Conservation (phyloP, 1,140 invertebrate genomes). For the Lanistes nyassanus region DNA sequence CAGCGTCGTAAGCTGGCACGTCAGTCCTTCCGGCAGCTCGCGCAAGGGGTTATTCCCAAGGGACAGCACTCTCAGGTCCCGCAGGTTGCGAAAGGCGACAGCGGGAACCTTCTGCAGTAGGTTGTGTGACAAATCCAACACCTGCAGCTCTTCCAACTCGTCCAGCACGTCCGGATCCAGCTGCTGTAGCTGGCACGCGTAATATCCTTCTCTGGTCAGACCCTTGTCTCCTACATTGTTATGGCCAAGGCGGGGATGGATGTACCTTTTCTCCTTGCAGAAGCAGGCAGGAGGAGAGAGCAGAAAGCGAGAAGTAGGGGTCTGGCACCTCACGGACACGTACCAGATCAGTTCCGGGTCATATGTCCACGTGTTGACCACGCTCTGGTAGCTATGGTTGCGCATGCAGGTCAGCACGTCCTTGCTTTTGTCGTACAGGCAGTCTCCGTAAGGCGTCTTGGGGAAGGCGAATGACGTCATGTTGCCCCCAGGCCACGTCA, state of each 20-base stretch:
- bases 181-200: constrained; percentile 14
- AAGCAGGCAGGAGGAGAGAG: constrained; percentile 1
- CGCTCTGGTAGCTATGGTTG: constrained; percentile 26
- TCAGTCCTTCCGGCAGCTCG: constrained; percentile 1
- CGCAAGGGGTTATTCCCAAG: constrained; percentile 9
- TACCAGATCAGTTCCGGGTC: constrained; percentile 23
- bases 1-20: constrained; percentile 9
- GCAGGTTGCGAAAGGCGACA: neutral
- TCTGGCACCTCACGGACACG: constrained; percentile 20
- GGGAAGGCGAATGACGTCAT: constrained; percentile 24
- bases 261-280: neutral
- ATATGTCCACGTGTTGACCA: constrained; percentile 17
- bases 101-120: neutral
- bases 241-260: neutral
- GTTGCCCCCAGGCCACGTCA: constrained; percentile 12
- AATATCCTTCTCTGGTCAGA: neutral
- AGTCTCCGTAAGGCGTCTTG: constrained; percentile 15
- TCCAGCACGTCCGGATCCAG: constrained; percentile 4
- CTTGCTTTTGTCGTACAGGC: constrained; percentile 6
- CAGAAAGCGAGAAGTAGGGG: neutral
- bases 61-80: constrained; percentile 13
- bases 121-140: constrained; percentile 18
- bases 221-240: neutral
- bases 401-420: constrained; percentile 17
- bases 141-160: constrained; percentile 11